Percentiles rank a stretch among this genome's conserved stretches.
Conservation (phyloP, 2,888 invertebrate genomes). For the Pseudeuparius sepicola region DNA sequence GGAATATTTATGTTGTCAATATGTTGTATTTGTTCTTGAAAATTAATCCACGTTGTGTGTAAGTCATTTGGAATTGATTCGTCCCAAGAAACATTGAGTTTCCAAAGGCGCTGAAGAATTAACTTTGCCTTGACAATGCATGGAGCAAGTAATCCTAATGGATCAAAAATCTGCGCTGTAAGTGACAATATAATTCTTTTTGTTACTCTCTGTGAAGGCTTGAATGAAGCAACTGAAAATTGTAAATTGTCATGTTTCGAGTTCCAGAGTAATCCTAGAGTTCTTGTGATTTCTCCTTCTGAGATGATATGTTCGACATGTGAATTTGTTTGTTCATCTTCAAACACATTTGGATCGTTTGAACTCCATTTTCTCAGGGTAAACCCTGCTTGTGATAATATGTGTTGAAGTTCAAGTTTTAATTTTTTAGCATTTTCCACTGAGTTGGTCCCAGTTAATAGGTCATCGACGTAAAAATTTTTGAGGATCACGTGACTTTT, state of each 20-base stretch:
- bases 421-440: constrained; percentile 4
- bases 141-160: constrained; percentile 15
- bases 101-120: constrained; percentile 17
- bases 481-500: constrained; percentile 13
- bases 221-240: constrained; percentile 6
- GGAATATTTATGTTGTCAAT: constrained; percentile 13
- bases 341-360: constrained; percentile 8
- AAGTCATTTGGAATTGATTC: constrained; percentile 15
- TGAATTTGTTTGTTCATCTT: too few relatives aligned
- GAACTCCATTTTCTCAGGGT: constrained; percentile 10
- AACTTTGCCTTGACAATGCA: constrained; percentile 14
- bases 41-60: constrained; percentile 12
- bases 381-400: constrained; percentile 9
- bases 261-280: constrained; percentile 16
- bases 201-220: constrained; percentile 3
- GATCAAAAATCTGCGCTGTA: constrained; percentile 17
- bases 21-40: constrained; percentile 6
- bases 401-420: constrained; percentile 8
- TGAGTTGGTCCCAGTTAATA: constrained; percentile 6
- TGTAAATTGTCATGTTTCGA: constrained; percentile 9
- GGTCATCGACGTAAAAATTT: constrained; percentile 17
- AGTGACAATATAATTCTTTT: constrained; percentile 15
- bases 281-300: too few relatives aligned
- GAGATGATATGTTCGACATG: too few relatives aligned
- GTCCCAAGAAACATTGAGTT: constrained; percentile 15